A percentile compares a stretch with the other conserved stretches of the same genome.
Conservation (phyloP, 2,113 vertebrate genomes). For the Bufo bufo region DNA sequence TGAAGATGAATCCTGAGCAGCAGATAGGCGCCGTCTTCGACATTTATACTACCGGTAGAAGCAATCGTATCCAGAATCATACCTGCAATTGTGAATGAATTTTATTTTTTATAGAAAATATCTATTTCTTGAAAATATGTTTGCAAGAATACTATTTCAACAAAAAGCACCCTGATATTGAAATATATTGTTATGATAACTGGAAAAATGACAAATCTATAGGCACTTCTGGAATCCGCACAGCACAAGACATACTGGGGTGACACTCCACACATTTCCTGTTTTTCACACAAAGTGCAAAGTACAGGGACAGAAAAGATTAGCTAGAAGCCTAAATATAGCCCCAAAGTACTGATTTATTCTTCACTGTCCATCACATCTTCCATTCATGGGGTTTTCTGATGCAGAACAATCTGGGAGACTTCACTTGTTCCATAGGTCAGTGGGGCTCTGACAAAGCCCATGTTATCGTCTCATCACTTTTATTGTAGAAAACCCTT, state of each 20-base stretch:
- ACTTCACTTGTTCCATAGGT: neutral
- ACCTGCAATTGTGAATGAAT: no score
- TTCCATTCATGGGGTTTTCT: neutral
- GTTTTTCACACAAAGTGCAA: neutral
- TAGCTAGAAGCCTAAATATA: neutral
- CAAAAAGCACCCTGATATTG: neutral
- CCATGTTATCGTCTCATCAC: neutral
- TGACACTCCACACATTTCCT: neutral
- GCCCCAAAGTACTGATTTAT: neutral
- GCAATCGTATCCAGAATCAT: no score
- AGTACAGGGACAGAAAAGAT: neutral
- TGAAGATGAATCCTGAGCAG: no score
- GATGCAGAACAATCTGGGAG: neutral
- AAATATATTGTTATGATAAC: neutral
- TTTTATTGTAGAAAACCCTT: no score
- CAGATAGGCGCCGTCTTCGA: no score
- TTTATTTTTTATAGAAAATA: no score
- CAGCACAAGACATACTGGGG: neutral
- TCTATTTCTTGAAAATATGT: no score
- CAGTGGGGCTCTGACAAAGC: neutral
- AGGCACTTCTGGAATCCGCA: neutral
- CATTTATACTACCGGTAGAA: no score
- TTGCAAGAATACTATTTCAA: neutral
- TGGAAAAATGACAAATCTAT: neutral
- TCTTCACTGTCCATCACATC: neutral